Evolutionary conservation across 1,140 invertebrate species (phyloP).

Genomic region (Lamellibrachia luymesi): DNA sequence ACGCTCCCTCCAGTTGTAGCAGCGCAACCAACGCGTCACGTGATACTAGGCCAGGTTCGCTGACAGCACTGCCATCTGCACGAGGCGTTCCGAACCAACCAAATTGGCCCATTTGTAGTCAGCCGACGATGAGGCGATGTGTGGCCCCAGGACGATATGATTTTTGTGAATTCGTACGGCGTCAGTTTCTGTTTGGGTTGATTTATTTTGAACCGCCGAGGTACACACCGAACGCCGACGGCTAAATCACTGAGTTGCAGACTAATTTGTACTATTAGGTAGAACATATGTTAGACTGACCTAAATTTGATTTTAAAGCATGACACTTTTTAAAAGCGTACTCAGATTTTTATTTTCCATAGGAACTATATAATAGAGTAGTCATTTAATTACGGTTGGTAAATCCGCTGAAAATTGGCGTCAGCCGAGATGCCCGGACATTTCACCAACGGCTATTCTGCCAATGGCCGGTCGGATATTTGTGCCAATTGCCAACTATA

Average conservation of each 20-base stretch:
- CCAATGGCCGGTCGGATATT: too few relatives aligned
- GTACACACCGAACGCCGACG: neutral
- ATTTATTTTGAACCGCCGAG: neutral
- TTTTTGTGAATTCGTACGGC: neutral
- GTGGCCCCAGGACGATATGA: neutral
- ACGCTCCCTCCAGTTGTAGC: neutral
- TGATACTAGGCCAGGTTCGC: neutral
- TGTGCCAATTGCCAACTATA: too few relatives aligned
- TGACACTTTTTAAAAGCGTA: too few relatives aligned
- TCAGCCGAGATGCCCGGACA: too few relatives aligned
- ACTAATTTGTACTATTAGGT: neutral
- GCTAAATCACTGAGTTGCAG: neutral
- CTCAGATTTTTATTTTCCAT: too few relatives aligned
- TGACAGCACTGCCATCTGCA: neutral
- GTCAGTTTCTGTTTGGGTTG: neutral
- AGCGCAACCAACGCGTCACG: neutral
- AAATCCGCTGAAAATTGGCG: too few relatives aligned
- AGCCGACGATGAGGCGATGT: neutral
- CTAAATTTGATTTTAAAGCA: too few relatives aligned
- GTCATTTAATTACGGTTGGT: too few relatives aligned
- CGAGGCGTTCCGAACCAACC: neutral
- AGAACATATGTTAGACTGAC: too few relatives aligned
- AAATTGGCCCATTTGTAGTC: neutral
- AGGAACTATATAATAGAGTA: too few relatives aligned
- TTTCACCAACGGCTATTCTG: too few relatives aligned